Conservation (phyloP, 2,797 vertebrate genomes). For the Emydoidea blandingii region DNA sequence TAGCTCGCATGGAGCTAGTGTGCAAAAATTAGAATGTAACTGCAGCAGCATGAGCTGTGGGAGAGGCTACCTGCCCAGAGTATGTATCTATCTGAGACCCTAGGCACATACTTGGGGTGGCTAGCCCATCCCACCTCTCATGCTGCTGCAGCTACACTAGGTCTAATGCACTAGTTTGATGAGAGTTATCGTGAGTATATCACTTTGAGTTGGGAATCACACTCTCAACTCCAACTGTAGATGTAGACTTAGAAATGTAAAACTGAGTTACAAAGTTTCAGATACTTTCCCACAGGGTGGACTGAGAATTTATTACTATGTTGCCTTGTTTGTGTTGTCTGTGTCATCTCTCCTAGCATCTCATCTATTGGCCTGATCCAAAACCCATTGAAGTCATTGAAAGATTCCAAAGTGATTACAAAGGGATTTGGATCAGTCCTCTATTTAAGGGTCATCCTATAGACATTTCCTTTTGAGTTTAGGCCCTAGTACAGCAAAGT, state of each 20-base stretch:
- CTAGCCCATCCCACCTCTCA: not conserved
- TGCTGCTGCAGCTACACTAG: not conserved
- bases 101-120: not conserved
- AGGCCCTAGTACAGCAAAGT: fast-evolving
- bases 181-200: not conserved
- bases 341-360: not conserved
- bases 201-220: not conserved
- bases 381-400: not conserved
- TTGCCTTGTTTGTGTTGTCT: not conserved
- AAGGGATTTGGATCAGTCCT: not conserved
- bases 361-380: not conserved
- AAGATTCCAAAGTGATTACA: not conserved
- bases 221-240: not conserved
- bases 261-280: slow-evolving; percentile 10
- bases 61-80: not conserved
- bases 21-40: not conserved
- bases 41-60: not conserved
- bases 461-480: not conserved
- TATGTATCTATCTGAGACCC: not conserved
- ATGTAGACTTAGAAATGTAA: slow-evolving; percentile 41
- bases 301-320: not conserved
- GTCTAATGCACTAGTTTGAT: not conserved
- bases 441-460: not conserved
- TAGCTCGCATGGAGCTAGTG: not conserved
- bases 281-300: slow-evolving; percentile 8